These are phyloP conservation scores for Biston stratarius DNA, from an alignment of 2,888 invertebrate species.

Conservation along the genomic window DNA sequence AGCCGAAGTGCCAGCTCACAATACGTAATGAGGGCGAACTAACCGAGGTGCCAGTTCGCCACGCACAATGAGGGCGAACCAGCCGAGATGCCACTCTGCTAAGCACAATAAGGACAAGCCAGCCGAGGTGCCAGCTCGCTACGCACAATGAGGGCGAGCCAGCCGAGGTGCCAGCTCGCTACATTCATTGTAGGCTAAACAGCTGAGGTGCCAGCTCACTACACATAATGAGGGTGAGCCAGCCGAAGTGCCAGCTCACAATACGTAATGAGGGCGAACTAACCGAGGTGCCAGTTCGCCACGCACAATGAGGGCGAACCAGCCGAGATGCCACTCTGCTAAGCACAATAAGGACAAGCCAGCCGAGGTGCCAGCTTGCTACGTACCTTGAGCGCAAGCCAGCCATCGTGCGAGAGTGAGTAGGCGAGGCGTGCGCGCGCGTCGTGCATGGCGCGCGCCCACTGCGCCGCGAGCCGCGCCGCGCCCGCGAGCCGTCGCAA, in stretches of 20 bases:
- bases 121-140: no score
- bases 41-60: no score
- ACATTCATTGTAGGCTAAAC: no score
- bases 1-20: no score
- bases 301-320: conserved; percentile 64
- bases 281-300: not conserved
- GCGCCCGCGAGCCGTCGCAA: conserved; percentile 69
- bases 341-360: conserved; percentile 32
- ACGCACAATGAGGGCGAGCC: no score
- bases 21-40: no score
- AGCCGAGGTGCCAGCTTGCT: not conserved
- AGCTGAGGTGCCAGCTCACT: not conserved
- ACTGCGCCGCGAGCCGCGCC: conserved; percentile 64
- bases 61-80: no score
- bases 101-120: no score
- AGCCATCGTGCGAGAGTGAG: conserved; percentile 53
- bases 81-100: no score
- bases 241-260: not conserved
- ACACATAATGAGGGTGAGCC: not conserved
- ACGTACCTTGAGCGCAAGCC: conserved; percentile 64
- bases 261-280: conserved; percentile 54
- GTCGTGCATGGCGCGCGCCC: conserved; percentile 66
- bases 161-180: no score
- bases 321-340: conserved; percentile 55
- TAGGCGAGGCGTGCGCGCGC: conserved; percentile 64